Base-by-base conservation (phyloP, 2,888 invertebrate genomes). In the Noctuana brunneofusca region DNA sequence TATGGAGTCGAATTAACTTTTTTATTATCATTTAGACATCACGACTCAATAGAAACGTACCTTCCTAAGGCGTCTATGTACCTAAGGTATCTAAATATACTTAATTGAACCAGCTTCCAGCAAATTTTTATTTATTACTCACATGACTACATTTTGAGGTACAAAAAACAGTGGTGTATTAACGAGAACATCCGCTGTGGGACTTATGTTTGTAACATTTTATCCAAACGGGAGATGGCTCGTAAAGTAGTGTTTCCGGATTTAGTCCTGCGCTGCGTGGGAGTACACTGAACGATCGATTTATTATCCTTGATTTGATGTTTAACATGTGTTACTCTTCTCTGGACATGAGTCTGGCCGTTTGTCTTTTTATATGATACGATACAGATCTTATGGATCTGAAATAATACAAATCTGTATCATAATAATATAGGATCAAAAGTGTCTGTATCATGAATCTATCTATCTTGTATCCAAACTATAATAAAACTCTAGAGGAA, bases 231-330 rank as follows among this genome's bases (percentile, higher is more conserved):
- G 68, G 66, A 64, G 68, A 65, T 56, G 57, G 49, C 59, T 63
- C 66, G 66, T 69, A 66, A 68, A 69, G 65, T 69, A 62, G 63
- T 56, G 70, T 66, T 69, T 70, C 70, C 69, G 68, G 67, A 64
- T 60, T 65, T 64, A 64, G 62, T 38, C 27, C 52, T 30, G 38
- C 55, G 35, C 53, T 14, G 59, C 53, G 62, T 54, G 62, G 54
- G 62, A 54, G 62, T 12, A 18, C n/a, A 16, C 54, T 56, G 55
- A 53, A 41, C 56, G 62, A 58, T 64, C 65, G 63, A 59, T 66
- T 53, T 68, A 65, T 65, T 64, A 54, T 54, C 12, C 18, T 49
- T 32, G 62, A 55, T 62, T 55, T 43, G 27, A 27, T 46, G 3
- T 18, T 38, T 16, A 49, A 60, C 35, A 18, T 54, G 48, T 52